phyloP scores from a whole-genome alignment of 2,797 vertebrate genomes.

The Anisognathus igniventris region DNA sequence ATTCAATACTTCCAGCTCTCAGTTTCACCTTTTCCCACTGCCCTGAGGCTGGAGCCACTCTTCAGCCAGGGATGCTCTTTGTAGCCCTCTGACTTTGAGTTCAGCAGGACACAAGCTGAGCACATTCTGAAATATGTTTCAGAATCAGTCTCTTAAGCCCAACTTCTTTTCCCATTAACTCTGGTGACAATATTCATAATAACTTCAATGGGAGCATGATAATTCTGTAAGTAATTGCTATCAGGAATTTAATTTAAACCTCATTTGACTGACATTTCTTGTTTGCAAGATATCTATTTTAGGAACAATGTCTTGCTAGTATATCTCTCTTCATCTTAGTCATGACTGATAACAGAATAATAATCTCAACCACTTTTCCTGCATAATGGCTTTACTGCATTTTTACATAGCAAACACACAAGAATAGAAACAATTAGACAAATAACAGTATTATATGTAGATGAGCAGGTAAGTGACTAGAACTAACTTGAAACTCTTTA shows the following conservation, averaged over 20 bases:
- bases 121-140: neutral
- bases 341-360: constrained; percentile 68
- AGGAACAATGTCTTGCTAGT: constrained; percentile 65
- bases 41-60: neutral
- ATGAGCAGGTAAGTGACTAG: constrained; percentile 13
- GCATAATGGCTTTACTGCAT: constrained; percentile 46
- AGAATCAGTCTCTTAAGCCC: neutral
- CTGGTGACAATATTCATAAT: constrained; percentile 17
- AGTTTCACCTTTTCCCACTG: neutral
- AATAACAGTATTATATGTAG: constrained; percentile 46
- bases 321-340: constrained; percentile 64
- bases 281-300: constrained; percentile 66
- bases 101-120: neutral
- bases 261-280: constrained; percentile 56
- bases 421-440: constrained; percentile 61
- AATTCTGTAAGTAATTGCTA: constrained; percentile 49
- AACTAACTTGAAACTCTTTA: neutral
- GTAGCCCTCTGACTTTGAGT: neutral
- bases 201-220: constrained; percentile 33
- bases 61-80: neutral
- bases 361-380: constrained; percentile 50
- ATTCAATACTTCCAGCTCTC: constrained; percentile 35
- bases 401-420: constrained; percentile 45
- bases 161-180: constrained; percentile 33
- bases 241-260: constrained; percentile 55